These are phyloP conservation scores for Peromyscus attwateri DNA, from an alignment of 2,797 vertebrate species.

Conservation along the genomic window DNA sequence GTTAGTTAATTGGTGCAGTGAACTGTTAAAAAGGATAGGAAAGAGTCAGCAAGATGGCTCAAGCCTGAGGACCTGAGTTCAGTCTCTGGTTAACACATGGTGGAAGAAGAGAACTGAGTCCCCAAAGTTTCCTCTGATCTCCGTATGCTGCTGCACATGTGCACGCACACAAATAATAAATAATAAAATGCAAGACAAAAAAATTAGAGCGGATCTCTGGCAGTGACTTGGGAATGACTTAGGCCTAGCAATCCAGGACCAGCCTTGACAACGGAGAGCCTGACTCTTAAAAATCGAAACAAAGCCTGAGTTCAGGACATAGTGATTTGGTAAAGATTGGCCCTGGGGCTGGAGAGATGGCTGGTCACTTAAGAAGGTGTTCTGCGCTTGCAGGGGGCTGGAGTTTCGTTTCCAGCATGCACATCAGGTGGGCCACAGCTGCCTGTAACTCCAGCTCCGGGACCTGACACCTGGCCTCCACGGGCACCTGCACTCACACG, in stretches of 20 bases:
- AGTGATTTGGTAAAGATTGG: constrained; percentile 46
- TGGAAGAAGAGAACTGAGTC: not conserved
- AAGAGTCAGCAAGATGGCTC: not conserved
- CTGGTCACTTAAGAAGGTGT: not conserved
- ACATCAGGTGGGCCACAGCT: not conserved
- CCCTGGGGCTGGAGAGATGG: not conserved
- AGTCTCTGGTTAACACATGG: not conserved
- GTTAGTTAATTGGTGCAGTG: constrained; percentile 1
- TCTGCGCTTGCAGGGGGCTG: not conserved
- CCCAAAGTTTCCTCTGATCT: not conserved
- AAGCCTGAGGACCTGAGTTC: not conserved
- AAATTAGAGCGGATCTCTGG: not conserved
- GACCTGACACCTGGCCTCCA: not conserved
- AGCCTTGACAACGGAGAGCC: not conserved
- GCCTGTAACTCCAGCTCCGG: not conserved
- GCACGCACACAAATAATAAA: not conserved
- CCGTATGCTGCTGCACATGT: not conserved
- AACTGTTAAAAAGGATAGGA: constrained; percentile 53
- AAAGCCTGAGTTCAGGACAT: not conserved
- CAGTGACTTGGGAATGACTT: not conserved
- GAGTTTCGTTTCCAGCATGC: not conserved
- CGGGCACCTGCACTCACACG: not conserved
- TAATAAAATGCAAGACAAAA: not conserved
- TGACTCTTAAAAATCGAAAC: not conserved
- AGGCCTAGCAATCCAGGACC: not conserved